Conservation (phyloP, 2,888 invertebrate species). For the Napeogenes inachia region DNA sequence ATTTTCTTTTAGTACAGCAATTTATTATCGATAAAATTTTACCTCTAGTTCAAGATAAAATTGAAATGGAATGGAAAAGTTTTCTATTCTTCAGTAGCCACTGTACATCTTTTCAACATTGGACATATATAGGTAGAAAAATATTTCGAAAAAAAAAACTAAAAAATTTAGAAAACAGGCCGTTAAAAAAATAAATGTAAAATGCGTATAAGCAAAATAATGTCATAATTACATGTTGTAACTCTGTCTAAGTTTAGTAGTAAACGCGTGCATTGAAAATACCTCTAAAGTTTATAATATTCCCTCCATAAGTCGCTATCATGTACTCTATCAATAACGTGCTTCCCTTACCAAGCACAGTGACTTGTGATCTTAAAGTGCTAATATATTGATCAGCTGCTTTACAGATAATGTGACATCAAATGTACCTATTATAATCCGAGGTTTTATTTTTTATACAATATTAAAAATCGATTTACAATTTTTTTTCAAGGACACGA, state of each 20-base stretch:
- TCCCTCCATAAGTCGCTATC: conserved; percentile 28
- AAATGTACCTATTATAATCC: too few relatives aligned
- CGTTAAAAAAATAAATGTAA: too few relatives aligned
- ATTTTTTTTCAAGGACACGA: too few relatives aligned
- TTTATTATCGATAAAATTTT: conserved; percentile 3
- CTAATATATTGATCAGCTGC: conserved; percentile 54
- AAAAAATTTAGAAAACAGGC: too few relatives aligned
- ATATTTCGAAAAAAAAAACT: too few relatives aligned
- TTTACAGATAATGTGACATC: conserved; percentile 48
- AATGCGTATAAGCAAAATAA: too few relatives aligned
- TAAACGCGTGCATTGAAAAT: conserved; percentile 2
- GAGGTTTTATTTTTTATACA: not conserved
- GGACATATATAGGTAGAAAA: too few relatives aligned
- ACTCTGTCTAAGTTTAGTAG: not conserved
- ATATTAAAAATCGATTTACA: conserved; percentile 8
- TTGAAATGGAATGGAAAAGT: not conserved
- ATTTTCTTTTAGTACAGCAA: conserved; percentile 19
- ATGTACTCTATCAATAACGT: conserved; percentile 45
- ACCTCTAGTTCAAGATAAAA: not conserved
- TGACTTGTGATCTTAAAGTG: conserved; percentile 43
- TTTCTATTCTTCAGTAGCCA: not conserved
- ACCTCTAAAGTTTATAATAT: conserved; percentile 18
- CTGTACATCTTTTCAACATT: too few relatives aligned
- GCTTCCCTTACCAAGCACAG: conserved; percentile 48
- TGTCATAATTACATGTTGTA: too few relatives aligned